A percentile compares a stretch with the other conserved stretches of the same genome.
These are phyloP conservation scores for Cyprinodon variegatus DNA, from an alignment of 2,113 vertebrate genomes.

Conservation along the genomic window DNA sequence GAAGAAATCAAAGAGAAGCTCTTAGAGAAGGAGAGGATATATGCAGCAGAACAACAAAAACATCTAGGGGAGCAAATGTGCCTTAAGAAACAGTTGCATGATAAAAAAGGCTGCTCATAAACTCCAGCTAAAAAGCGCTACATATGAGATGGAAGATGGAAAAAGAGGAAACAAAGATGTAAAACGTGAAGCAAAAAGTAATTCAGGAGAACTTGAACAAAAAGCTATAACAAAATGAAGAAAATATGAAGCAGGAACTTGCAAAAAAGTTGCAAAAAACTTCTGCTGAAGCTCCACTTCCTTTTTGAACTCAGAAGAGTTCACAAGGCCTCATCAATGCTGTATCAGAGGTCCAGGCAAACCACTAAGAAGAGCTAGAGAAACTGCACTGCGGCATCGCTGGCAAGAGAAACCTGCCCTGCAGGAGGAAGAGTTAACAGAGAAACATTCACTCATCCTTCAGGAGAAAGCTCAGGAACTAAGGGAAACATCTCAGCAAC, in stretches of 20 bases:
- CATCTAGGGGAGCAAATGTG: slow-evolving; percentile 75
- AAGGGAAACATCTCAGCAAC: slow-evolving; percentile 78
- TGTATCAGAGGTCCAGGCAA: slow-evolving; percentile 85
- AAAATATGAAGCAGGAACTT: slow-evolving; percentile 86
- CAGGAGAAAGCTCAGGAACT: slow-evolving; percentile 87
- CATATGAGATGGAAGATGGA: slow-evolving; percentile 86
- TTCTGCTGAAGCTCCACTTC: slow-evolving; percentile 81
- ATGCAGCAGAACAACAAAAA: slow-evolving; percentile 69
- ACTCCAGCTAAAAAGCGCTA: slow-evolving; percentile 76
- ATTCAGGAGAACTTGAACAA: slow-evolving; percentile 89
- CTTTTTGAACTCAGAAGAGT: slow-evolving; percentile 76
- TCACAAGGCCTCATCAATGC: slow-evolving; percentile 85
- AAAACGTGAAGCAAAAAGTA: slow-evolving; percentile 89
- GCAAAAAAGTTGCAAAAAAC: slow-evolving; percentile 86
- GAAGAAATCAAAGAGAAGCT: slow-evolving; percentile 74
- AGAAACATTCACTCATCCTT: slow-evolving; percentile 80
- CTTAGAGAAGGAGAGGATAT: slow-evolving; percentile 80
- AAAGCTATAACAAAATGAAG: slow-evolving; percentile 88
- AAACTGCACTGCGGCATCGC: slow-evolving; percentile 71
- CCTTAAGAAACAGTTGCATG: slow-evolving; percentile 80
- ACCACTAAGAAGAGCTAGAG: slow-evolving; percentile 87
- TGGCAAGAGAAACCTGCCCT: slow-evolving; percentile 85
- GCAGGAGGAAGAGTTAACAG: slow-evolving; percentile 83
- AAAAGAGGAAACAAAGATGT: slow-evolving; percentile 86
- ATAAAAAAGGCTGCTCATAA: slow-evolving; percentile 80